A percentile compares a stretch with the other conserved stretches of the same genome.
These are phyloP conservation scores for Hystrix cristata DNA, from an alignment of 2,113 vertebrate species.

Conservation along the genomic window DNA sequence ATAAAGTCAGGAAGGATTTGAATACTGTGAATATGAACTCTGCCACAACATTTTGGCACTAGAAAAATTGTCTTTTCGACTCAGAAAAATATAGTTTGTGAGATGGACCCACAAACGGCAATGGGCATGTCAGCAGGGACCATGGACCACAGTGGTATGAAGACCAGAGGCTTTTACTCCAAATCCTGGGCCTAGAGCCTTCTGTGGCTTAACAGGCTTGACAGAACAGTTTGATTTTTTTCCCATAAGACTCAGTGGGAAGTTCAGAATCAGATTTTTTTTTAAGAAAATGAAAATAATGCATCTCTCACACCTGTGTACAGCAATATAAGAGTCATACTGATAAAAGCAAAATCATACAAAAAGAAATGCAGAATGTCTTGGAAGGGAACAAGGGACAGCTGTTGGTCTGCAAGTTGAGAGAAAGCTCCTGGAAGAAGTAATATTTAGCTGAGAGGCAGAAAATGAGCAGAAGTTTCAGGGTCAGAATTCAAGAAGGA, in stretches of 20 bases:
- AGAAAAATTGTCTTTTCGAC: constrained; percentile 51
- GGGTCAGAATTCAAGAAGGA: not conserved
- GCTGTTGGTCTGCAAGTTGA: not conserved
- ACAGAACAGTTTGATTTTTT: not conserved
- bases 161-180: not conserved
- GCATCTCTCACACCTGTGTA: not conserved
- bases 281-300: constrained; percentile 13
- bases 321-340: not conserved
- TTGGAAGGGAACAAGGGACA: not conserved
- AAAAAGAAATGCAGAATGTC: not conserved
- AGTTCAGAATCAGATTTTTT: constrained; percentile 48
- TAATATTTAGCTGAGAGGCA: not conserved
- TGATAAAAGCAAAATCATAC: not conserved
- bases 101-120: not conserved
- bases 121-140: not conserved
- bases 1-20: constrained; percentile 39
- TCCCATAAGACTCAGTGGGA: not conserved
- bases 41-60: constrained; percentile 51
- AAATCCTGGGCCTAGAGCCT: not conserved
- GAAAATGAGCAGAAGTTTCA: not conserved
- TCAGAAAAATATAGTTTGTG: constrained; percentile 13
- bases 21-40: constrained; percentile 40
- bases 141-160: not conserved
- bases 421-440: not conserved
- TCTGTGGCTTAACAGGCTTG: not conserved